Evolutionary conservation across 2,797 vertebrate species (phyloP), one percentile per base, ranked within the genome.

Genomic region (Mormyrops attenuatus): DNA sequence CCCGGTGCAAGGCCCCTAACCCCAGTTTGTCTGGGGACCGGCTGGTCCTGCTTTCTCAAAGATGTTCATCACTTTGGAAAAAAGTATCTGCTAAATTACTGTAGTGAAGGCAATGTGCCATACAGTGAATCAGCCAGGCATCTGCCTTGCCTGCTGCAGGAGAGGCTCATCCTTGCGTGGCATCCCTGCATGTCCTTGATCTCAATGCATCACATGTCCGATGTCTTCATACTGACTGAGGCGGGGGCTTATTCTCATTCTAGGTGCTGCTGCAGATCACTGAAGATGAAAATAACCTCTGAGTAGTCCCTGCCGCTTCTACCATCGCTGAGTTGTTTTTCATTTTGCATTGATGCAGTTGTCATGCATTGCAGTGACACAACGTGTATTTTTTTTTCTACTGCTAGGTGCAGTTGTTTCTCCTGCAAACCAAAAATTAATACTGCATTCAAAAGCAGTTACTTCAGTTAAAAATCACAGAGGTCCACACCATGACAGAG

Each of bases 211-310:
- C 73, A 20, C 73, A 80, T 44, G 38, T 47, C 77, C 13, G 77
- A 41, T 3, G 73, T 20, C 41, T 26, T 52, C 44, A 87, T 34
- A 41, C 73, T 80, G 73, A 44, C 73, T 17, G 77, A 47, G 41
- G 30, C 30, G 30, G 11, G 69, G 26, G 66, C 30, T 80, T 47
- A 80, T 47, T 82, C 30, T 95, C 95, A 87, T 94, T 96, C 84
- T 96, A 96, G 96, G 89, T 96, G 80, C 95, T 96, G 88, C 94
- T 96, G 22, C 94, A 95, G 92, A 95, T 96, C 85, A 96, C 96
- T 90, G 96, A 96, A 63, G 96, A 96, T 73, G 96, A 95, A 7
- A 96, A 96, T 91, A 97, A 96, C 91, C 96, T 96, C 92, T 95
- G 96, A 9, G 96, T 96, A 4, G 96, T 96, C 53, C 53, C 52